Percentiles rank a stretch among this genome's conserved stretches.
Evolutionary conservation across 1,140 invertebrate genomes (phyloP).

Genomic region (Carposina sasakii): DNA sequence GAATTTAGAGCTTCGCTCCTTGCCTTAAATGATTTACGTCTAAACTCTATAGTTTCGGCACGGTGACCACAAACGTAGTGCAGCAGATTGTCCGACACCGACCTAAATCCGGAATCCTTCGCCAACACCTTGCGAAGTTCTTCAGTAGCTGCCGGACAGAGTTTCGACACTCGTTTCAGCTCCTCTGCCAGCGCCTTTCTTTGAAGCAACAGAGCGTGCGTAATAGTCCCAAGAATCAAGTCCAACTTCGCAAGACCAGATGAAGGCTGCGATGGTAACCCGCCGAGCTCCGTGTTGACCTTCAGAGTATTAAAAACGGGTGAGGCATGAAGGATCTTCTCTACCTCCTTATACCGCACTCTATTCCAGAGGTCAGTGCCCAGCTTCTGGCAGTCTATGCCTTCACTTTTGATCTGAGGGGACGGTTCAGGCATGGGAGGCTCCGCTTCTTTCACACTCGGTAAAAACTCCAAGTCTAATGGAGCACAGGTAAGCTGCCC

Average conservation of each 20-base stretch:
- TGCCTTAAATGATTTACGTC: not conserved
- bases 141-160: not conserved
- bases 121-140: not conserved
- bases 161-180: not conserved
- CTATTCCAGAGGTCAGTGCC: not conserved
- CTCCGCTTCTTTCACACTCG: not conserved
- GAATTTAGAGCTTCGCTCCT: not conserved
- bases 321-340: not conserved
- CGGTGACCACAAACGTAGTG: conserved; percentile 13
- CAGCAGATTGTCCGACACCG: conserved; percentile 8
- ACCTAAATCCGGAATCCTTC: not conserved
- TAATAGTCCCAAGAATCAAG: not conserved
- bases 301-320: not conserved
- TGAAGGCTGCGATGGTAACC: no score
- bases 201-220: conserved; percentile 1
- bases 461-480: not conserved
- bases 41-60: conserved; percentile 13
- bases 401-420: not conserved
- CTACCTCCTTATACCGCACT: not conserved
- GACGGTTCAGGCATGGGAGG: not conserved
- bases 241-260: not conserved
- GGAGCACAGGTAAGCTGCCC: not conserved
- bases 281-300: not conserved
- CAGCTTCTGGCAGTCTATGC: not conserved
- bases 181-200: not conserved